These are phyloP conservation scores for Dascyllus trimaculatus DNA, from an alignment of 2,113 vertebrate genomes.

Conservation along the genomic window DNA sequence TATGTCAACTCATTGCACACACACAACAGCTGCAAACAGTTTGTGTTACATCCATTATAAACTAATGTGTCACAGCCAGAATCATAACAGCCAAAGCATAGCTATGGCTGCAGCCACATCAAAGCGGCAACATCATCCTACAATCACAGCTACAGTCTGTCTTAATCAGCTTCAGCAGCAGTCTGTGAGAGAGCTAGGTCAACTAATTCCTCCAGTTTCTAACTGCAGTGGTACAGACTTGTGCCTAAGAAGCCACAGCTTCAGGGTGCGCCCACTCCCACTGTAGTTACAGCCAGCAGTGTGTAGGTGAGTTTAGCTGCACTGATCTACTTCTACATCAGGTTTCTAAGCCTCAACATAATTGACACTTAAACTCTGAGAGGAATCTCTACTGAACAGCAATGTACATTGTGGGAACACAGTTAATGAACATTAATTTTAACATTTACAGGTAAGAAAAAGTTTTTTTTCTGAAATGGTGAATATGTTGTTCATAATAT, in stretches of 20 bases:
- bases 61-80: too few relatives aligned
- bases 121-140: not conserved
- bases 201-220: not conserved
- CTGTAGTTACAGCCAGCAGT: not conserved
- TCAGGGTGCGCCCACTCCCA: not conserved
- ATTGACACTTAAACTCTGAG: too few relatives aligned
- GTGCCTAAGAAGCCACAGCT: not conserved
- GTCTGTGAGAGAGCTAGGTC: not conserved
- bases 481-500: not conserved
- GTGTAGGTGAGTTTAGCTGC: not conserved
- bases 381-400: not conserved
- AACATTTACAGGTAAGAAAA: not conserved
- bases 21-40: too few relatives aligned
- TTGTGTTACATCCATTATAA: too few relatives aligned
- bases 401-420: not conserved
- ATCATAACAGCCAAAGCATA: not conserved
- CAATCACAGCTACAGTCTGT: conserved; percentile 6
- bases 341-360: too few relatives aligned
- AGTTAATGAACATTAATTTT: not conserved
- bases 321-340: too few relatives aligned
- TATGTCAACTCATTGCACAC: too few relatives aligned
- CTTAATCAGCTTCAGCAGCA: not conserved
- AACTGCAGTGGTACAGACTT: not conserved
- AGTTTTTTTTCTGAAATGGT: not conserved
- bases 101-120: too few relatives aligned